Evolutionary conservation across 2,888 invertebrate genomes (phyloP), one percentile per base, ranked within the genome.

Genomic region (Branchipolynoe longqiensis): DNA sequence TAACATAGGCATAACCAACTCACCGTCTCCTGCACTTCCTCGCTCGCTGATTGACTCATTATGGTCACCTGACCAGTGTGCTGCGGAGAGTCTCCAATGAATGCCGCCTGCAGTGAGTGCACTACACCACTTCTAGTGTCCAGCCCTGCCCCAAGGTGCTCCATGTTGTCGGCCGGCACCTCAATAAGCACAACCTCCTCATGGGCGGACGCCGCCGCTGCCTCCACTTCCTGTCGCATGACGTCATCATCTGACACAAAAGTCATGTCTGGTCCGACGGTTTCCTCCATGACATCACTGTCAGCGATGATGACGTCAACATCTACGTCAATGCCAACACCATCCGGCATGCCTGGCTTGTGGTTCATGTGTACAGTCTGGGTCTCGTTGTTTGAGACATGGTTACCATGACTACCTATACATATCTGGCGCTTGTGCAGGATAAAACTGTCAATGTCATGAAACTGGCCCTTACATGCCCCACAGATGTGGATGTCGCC

Each of bases 401-500:
- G 3, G 31, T 62, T 14, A 12, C 62, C 62, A 62, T 62, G 62
- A 25, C 31, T 62, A 28, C 28, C 28, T 0, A 62, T 1, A 41
- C 82, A 82, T 12, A n/a, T 36, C 12, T 84, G 74, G 22, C 74
- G 48, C 38, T 84, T 84, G 74, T 84, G 84, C 38, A 58, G 31
- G 22, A 84, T 74, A 78, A 84, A 84, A 3, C 31, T 33, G 25
- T 84, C 84, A 3, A 84, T 59, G 54, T 74, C 56, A 28, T 84
- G 56, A 36, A 84, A 84, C 58, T 84, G 84, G 6, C 14, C 54
- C 31, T 84, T 84, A 40, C 84, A 84, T 6, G 84, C 36, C 8
- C 84, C 84, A 58, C 84, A 84, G 31, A 84, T 84, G 78, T 84
- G 84, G 40, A 84, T 28, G 78, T 84, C 84, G 36, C 38, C 78